Percentiles rank a stretch among this genome's conserved stretches.
Evolutionary conservation across 2,888 invertebrate genomes (phyloP).

Genomic region (Erebia aethiops): DNA sequence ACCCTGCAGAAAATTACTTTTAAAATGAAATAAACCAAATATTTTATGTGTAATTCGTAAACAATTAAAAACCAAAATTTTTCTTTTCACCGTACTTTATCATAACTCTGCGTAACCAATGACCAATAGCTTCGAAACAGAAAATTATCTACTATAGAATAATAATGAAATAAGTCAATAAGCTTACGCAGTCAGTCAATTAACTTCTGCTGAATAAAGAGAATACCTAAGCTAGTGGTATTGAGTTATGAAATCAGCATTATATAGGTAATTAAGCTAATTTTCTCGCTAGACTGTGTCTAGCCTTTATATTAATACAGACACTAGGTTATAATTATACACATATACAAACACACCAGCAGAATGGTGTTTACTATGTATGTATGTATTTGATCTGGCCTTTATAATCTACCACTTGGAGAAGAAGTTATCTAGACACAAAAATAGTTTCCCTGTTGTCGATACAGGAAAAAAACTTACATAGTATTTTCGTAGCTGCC

Average conservation of each 20-base stretch:
- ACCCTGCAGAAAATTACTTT: too few relatives aligned
- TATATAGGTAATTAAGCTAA: neutral
- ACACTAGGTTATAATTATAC: neutral
- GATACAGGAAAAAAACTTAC: too few relatives aligned
- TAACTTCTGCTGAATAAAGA: neutral
- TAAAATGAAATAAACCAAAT: too few relatives aligned
- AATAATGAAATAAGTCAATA: slow-evolving; percentile 1
- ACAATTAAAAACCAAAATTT: too few relatives aligned
- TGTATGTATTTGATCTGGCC: too few relatives aligned
- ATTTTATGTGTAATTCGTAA: too few relatives aligned
- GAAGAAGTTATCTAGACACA: too few relatives aligned
- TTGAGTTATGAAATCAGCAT: neutral
- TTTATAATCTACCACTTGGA: too few relatives aligned
- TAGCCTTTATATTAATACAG: neutral
- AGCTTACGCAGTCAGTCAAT: neutral
- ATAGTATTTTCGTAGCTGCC: too few relatives aligned
- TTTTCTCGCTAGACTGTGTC: neutral
- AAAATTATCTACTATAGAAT: neutral
- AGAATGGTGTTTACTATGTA: too few relatives aligned
- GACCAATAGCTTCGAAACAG: neutral
- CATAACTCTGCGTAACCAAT: neutral
- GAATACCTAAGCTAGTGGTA: neutral
- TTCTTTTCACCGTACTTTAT: too few relatives aligned
- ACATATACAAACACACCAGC: neutral
- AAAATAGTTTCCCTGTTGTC: too few relatives aligned